Evolutionary conservation across 2,888 invertebrate species (phyloP).

Genomic region (Aporophyla lueneburgensis): DNA sequence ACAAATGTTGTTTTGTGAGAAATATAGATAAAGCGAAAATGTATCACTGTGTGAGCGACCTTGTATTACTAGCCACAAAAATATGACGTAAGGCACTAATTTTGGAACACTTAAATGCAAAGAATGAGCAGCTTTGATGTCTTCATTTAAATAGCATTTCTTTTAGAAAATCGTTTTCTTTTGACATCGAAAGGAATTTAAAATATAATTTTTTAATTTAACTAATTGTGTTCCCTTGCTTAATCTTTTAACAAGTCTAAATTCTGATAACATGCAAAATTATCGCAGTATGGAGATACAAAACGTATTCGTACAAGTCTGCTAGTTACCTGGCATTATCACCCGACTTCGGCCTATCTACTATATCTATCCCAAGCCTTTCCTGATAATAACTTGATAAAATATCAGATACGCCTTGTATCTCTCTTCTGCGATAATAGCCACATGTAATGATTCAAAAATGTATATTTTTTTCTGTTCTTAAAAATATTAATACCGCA

Average conservation of each 20-base stretch:
- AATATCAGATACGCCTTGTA: background rate
- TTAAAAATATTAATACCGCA: conserved; percentile 62
- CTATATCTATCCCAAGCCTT: background rate
- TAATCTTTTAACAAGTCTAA: conserved; percentile 16
- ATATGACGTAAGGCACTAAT: conserved; percentile 5
- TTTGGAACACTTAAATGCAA: conserved; percentile 14
- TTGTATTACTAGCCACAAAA: background rate
- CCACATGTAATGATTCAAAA: conserved; percentile 1
- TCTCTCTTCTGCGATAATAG: conserved; percentile 4
- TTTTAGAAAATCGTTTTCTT: conserved; percentile 23
- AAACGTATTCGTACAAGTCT: background rate
- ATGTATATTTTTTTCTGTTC: conserved; percentile 33
- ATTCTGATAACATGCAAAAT: conserved; percentile 8
- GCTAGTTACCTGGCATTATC: background rate
- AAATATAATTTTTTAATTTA: conserved; percentile 1
- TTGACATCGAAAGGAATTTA: background rate
- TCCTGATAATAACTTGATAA: background rate
- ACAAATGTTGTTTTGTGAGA: background rate
- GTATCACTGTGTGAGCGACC: background rate
- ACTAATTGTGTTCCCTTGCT: conserved; percentile 32
- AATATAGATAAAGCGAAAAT: background rate
- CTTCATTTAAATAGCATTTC: conserved; percentile 30
- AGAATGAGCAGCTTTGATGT: conserved; percentile 9
- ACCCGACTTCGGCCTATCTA: too few species aligned
- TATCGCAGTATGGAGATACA: conserved; percentile 26